phyloP scores from a whole-genome alignment of 1,140 invertebrate genomes.

The Ooceraea biroi region DNA sequence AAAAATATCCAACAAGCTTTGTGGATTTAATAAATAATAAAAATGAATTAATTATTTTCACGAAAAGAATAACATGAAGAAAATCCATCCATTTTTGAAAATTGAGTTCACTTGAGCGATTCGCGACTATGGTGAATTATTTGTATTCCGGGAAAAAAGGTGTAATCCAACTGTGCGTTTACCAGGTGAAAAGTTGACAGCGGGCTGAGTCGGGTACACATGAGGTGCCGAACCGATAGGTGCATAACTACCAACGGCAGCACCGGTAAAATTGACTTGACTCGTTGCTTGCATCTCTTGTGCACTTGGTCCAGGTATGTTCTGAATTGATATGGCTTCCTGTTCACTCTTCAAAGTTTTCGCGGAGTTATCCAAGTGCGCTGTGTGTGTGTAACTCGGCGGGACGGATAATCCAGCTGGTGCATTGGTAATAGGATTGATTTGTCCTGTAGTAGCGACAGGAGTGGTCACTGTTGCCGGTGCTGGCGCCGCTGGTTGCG shows the following conservation, averaged over 20 bases:
- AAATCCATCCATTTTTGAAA: neutral
- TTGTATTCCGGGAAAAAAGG: neutral
- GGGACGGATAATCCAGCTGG: slow-evolving; percentile 77
- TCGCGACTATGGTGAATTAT: neutral
- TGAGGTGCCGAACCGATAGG: slow-evolving; percentile 75
- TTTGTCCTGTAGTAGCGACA: slow-evolving; percentile 26
- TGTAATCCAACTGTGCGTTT: slow-evolving; percentile 51
- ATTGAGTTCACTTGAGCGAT: slow-evolving; percentile 4
- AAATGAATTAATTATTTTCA: too few relatives aligned
- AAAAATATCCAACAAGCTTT: neutral
- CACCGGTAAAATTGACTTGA: slow-evolving; percentile 70
- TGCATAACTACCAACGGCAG: slow-evolving; percentile 72
- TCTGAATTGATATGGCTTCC: slow-evolving; percentile 32
- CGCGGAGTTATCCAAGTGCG: slow-evolving; percentile 31
- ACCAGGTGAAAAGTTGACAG: slow-evolving; percentile 74
- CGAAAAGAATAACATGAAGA: too few relatives aligned
- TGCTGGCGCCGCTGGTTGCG: slow-evolving; percentile 20
- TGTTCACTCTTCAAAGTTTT: slow-evolving; percentile 55
- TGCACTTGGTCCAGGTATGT: slow-evolving; percentile 27
- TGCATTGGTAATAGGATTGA: slow-evolving; percentile 69
- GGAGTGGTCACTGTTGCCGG: neutral
- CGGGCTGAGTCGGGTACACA: slow-evolving; percentile 76
- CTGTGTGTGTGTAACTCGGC: slow-evolving; percentile 73
- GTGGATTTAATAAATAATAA: too few relatives aligned
- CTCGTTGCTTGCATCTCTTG: slow-evolving; percentile 29